Base-by-base conservation (phyloP, 2,888 invertebrate genomes). In the Gandaritis pyraliata region DNA sequence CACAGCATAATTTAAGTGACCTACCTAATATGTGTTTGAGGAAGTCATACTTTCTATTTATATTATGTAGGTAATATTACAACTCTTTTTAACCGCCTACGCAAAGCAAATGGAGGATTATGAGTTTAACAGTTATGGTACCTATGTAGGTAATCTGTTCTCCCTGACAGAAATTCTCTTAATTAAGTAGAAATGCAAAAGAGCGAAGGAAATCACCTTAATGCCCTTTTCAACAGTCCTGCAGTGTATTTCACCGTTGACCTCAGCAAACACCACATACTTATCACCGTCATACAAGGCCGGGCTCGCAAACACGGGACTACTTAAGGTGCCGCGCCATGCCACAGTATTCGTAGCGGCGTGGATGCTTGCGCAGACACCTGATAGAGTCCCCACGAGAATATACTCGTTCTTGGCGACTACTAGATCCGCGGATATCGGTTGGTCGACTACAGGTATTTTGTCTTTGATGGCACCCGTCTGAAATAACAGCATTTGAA, bases 281-380 rank as follows among this genome's bases (percentile, higher is more conserved):
- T 93, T 89, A 65, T 93, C 94, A 46, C 85, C 83, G 49, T 93
- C 88, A 46, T 94, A 88, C 0, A 95, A 76, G 23, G 90, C 87
- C 0, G 95, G 95, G 8, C 93, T 93, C 0, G 95, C 94, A 80
- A 96, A 96, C 23, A 96, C 84, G 0, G 97, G 95, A 73, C 93
- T 93, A 56, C 78, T 78, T 2, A 94, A 83, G 58, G 93, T 82
- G 46, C 88, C 87, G 18, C 85, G 90, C 96, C 96, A 97, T 33
- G 77, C 75, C 0, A 96, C 94, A 11, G 81, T 83, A 41, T 82
- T 76, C 61, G 93, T 90, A 48, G 85, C 77, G 68, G 93, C 85
- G 58, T 92, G 81, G 10, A 95, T 65, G 60, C 94, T 90, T 1
- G 91, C 87, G 69, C 95, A 93, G 18, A 85, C 88, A 3, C 95